A percentile compares a stretch with the other conserved stretches of the same genome.
Conservation (phyloP, 2,888 invertebrate genomes). For the Eupithecia vulgata region DNA sequence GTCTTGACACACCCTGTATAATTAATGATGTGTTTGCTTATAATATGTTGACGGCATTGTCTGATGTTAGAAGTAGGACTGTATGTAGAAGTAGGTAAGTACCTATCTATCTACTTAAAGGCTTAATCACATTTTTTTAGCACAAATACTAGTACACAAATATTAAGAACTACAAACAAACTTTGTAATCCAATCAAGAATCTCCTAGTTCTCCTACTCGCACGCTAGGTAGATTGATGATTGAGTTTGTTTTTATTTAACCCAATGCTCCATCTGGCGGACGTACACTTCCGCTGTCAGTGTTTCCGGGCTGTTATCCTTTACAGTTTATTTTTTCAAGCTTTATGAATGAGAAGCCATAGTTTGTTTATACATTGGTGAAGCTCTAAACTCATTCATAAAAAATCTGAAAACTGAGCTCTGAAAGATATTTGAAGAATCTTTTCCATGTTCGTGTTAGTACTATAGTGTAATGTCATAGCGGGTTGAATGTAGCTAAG, state of each 20-base stretch:
- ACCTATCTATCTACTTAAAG: neutral
- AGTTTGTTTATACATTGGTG: constrained; percentile 63
- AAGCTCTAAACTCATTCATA: constrained; percentile 68
- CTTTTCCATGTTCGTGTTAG: constrained; percentile 31
- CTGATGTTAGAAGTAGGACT: neutral
- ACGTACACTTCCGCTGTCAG: constrained; percentile 78
- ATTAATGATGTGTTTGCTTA: neutral
- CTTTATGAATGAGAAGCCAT: constrained; percentile 70
- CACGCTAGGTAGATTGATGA: constrained; percentile 18
- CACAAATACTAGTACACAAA: no score
- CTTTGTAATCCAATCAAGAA: neutral
- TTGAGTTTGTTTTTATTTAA: constrained; percentile 43
- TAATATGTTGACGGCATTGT: neutral
- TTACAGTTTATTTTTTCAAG: constrained; percentile 72
- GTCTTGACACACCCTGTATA: no score
- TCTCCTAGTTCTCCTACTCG: neutral
- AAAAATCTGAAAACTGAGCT: constrained; percentile 25
- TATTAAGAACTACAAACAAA: neutral
- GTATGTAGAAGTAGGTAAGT: neutral
- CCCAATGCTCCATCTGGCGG: constrained; percentile 77
- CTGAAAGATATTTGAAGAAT: neutral
- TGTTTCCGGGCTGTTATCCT: constrained; percentile 75
- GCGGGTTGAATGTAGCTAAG: constrained; percentile 51
- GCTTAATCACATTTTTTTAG: no score
- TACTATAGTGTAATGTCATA: constrained; percentile 41